A percentile compares a stretch with the other conserved stretches of the same genome.
Conservation (phyloP, 2,888 invertebrate species). For the Chrysina gloriosa region DNA sequence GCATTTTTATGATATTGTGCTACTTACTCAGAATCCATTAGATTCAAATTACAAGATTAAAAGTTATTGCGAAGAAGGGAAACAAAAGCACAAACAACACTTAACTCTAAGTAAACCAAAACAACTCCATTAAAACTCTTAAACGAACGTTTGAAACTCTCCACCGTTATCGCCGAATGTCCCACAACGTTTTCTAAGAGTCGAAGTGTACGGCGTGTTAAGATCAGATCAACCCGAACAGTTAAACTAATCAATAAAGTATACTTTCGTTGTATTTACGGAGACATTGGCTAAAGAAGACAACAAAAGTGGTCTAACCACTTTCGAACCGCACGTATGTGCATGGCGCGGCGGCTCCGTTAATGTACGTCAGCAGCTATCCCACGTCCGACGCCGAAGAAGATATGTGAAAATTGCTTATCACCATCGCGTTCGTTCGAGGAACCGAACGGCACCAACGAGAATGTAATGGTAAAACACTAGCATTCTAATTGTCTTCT, state of each 20-base stretch:
- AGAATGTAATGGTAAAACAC: constrained; percentile 4
- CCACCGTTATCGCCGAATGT: constrained; percentile 15
- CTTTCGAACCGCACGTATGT: constrained; percentile 45
- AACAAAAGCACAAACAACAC: constrained; percentile 19
- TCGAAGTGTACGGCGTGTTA: constrained; percentile 22
- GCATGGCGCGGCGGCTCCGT: constrained; percentile 19
- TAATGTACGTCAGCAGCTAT: constrained; percentile 10
- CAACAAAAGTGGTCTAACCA: constrained; percentile 48
- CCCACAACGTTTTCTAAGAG: constrained; percentile 13
- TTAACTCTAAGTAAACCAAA: constrained; percentile 6
- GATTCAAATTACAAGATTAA: too few relatives aligned
- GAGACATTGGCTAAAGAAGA: constrained; percentile 41
- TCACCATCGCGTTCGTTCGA: constrained; percentile 17
- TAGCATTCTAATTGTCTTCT: constrained; percentile 28
- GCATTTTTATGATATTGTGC: too few relatives aligned
- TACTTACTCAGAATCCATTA: too few relatives aligned
- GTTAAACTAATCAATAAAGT: constrained; percentile 43
- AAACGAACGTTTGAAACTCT: constrained; percentile 7
- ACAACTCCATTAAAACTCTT: constrained; percentile 16
- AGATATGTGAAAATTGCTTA: constrained; percentile 21
- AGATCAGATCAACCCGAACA: constrained; percentile 29
- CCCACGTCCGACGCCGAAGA: constrained; percentile 15
- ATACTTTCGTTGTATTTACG: constrained; percentile 44
- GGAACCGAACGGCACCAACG: constrained; percentile 18
- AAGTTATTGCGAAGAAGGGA: too few relatives aligned